A percentile compares a stretch with the other conserved stretches of the same genome.
phyloP scores from a whole-genome alignment of 2,797 vertebrate genomes.

The Trichosurus vulpecula region DNA sequence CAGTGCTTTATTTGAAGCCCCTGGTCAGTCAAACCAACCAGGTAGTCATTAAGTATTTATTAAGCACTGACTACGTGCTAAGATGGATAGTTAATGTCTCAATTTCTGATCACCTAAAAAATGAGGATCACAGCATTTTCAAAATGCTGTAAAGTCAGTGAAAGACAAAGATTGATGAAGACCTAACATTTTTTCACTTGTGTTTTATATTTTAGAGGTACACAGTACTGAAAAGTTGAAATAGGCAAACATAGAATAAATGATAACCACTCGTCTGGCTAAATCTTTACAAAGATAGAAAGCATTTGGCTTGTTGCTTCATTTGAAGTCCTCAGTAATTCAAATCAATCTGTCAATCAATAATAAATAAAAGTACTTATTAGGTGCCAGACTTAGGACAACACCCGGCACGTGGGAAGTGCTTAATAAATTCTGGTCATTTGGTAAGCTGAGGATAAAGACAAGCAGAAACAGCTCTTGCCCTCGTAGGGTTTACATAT shows the following conservation, averaged over 20 bases:
- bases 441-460: not conserved
- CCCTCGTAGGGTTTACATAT: not conserved
- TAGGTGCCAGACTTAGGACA: not conserved
- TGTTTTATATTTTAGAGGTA: not conserved
- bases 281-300: not conserved
- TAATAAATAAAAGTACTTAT: not conserved
- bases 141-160: not conserved
- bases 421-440: not conserved
- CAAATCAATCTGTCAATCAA: not conserved
- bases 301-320: not conserved
- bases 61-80: too few species aligned
- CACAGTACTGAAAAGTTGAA: not conserved
- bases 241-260: accelerated
- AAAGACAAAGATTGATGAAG: not conserved
- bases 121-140: accelerated
- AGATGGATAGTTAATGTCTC: too few species aligned
- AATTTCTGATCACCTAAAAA: too few species aligned
- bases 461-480: not conserved
- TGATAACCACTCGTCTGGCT: accelerated
- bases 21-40: too few species aligned
- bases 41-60: too few species aligned
- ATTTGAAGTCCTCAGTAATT: not conserved
- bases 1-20: too few species aligned
- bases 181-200: accelerated
- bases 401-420: too few species aligned